Evolutionary conservation across 2,888 invertebrate species (phyloP).

Genomic region (Rosalia funebris): DNA sequence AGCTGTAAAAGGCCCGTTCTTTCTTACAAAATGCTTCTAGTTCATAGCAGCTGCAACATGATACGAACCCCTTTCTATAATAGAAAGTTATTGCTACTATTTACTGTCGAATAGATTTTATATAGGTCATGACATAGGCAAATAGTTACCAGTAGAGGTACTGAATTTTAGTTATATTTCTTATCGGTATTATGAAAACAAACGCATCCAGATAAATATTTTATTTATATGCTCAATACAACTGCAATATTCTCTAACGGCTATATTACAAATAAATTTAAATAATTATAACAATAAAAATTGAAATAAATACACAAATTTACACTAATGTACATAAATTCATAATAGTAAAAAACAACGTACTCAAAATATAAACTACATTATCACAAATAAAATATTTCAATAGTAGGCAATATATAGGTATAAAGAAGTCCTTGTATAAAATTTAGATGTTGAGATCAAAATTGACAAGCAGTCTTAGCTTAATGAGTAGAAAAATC

Average conservation of each 20-base stretch:
- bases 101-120: no score
- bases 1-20: no score
- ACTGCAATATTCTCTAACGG: constrained; percentile 63
- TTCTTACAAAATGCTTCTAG: no score
- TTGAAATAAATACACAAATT: constrained; percentile 61
- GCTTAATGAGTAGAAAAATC: constrained; percentile 49
- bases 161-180: no score
- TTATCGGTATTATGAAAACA: no score
- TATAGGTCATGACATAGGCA: no score
- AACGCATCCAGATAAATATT: constrained; percentile 45
- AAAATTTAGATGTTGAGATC: constrained; percentile 55
- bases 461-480: constrained; percentile 61
- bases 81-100: no score
- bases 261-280: constrained; percentile 62
- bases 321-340: constrained; percentile 54
- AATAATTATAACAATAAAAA: constrained; percentile 56
- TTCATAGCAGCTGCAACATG: no score
- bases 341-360: constrained; percentile 32
- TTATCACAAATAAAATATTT: constrained; percentile 36
- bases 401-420: constrained; percentile 26
- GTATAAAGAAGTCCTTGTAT: constrained; percentile 41
- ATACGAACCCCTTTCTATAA: no score
- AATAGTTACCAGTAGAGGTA: no score
- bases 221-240: constrained; percentile 60
- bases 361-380: constrained; percentile 44